These are phyloP conservation scores for Antrozous pallidus DNA, from an alignment of 2,797 vertebrate species.

Conservation along the genomic window DNA sequence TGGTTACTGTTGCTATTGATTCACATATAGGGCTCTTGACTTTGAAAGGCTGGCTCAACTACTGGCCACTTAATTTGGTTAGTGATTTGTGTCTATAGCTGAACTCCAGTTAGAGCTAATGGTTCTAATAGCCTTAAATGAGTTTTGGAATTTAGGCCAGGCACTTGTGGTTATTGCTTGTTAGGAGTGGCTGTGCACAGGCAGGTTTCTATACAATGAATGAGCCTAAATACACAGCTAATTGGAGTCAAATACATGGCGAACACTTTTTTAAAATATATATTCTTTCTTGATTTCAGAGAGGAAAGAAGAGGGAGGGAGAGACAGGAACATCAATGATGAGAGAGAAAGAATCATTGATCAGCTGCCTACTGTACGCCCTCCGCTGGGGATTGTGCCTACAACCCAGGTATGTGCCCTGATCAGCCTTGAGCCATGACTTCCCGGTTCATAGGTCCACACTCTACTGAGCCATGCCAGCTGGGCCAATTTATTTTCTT, in stretches of 20 bases:
- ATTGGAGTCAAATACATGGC: not conserved
- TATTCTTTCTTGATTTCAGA: not conserved
- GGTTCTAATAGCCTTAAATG: not conserved
- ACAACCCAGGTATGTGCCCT: not conserved
- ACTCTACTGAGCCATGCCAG: not conserved
- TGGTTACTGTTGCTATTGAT: not conserved
- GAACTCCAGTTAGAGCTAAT: constrained; percentile 33
- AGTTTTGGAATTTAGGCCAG: not conserved
- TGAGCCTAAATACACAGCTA: not conserved
- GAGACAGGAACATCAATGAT: not conserved
- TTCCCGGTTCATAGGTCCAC: not conserved
- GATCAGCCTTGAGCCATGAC: not conserved
- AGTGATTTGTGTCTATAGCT: constrained; percentile 6
- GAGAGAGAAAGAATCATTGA: too few species aligned
- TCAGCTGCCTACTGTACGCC: too few species aligned
- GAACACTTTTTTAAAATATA: not conserved
- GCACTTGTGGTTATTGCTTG: not conserved
- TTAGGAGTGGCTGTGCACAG: not conserved
- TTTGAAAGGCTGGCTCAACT: constrained; percentile 17
- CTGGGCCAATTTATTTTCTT: too few species aligned
- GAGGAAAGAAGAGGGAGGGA: not conserved
- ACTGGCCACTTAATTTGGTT: not conserved
- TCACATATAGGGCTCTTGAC: not conserved
- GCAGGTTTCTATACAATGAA: not conserved
- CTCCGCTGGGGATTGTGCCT: not conserved